Base-by-base conservation (phyloP, 2,888 invertebrate species). In the Drosophila ezoana region DNA sequence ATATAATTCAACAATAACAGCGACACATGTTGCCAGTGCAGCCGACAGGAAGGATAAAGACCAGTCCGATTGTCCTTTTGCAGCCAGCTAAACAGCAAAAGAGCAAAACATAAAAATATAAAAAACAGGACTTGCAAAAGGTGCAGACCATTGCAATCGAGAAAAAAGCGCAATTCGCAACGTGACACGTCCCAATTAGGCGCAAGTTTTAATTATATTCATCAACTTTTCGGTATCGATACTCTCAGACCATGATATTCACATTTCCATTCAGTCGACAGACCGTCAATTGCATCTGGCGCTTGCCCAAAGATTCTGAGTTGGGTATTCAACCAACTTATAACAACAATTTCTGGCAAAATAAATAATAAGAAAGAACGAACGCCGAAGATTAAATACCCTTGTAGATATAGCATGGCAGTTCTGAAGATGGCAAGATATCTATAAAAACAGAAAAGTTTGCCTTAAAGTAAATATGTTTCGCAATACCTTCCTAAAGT, bases 1-100 rank as follows among this genome's bases (percentile, higher is more conserved):
- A 83, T 89, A 91, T 90, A 91, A 91, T 90, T 90, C 91, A 90
- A 89, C 89, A 90, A 91, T 89, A 90, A 89, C 90, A 90, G 71
- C 90, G 90, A 90, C 90, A 90, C 90, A 91, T 91, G 90, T 91
- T 88, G 86, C 74, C 81, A 68, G 76, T 71, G 78, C 78, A 80
- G 74, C 83, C 81, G 82, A 89, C 85, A 87, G 87, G 85, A 89
- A 87, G 81, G 89, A 81, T 82, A 72, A 87, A 75, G 76, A 68
- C 68, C 81, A 64, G 71, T 72, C 71, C 72, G 79, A 80, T 80
- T 83, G 83, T 79, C 87, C 78, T 86, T 88, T 88, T 86, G 80
- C 76, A 72, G 65, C 63, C 48, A 48, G 60, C 60, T 10, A 33
- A 43, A 40, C 33, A 33, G 41, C 57, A 18, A 33, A 43, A 40